Percentiles rank a stretch among this genome's conserved stretches.
Evolutionary conservation across 64 coral and sea anemone species (phyloP).

Genomic region (Acropora yongei): DNA sequence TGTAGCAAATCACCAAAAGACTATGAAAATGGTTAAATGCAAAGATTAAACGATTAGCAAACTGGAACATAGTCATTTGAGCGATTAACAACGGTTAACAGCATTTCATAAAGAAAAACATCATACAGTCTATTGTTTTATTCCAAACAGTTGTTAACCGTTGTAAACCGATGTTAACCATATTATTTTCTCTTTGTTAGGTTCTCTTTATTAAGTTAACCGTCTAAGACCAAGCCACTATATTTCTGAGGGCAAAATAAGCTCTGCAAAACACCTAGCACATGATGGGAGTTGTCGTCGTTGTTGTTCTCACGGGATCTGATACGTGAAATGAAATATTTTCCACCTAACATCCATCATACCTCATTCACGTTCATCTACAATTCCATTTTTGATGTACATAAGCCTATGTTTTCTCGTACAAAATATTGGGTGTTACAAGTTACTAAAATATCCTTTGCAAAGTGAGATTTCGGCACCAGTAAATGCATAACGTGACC

Average conservation of each 20-base stretch:
- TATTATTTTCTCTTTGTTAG: neutral
- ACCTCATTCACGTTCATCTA: slow-evolving; percentile 33
- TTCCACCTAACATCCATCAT: slow-evolving; percentile 59
- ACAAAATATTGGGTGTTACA: slow-evolving; percentile 47
- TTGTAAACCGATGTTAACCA: neutral
- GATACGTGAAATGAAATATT: slow-evolving; percentile 45
- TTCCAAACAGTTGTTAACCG: neutral
- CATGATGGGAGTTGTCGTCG: slow-evolving; percentile 24
- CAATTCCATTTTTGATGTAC: slow-evolving; percentile 42
- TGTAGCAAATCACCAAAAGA: neutral
- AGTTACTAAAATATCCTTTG: slow-evolving; percentile 5
- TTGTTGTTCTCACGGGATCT: slow-evolving; percentile 30
- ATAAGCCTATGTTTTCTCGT: slow-evolving; percentile 33
- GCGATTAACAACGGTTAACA: neutral
- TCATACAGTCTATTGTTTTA: neutral
- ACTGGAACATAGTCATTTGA: neutral
- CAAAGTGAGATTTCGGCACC: slow-evolving; percentile 46
- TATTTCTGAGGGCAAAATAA: slow-evolving; percentile 16
- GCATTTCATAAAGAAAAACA: neutral
- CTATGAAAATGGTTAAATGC: neutral
- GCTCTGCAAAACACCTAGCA: slow-evolving; percentile 37
- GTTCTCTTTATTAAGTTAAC: neutral
- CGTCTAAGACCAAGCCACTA: neutral
- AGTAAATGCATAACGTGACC: slow-evolving; percentile 37
- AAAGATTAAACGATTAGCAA: neutral